Percentiles rank a stretch among this genome's conserved stretches.
phyloP scores from a whole-genome alignment of 2,888 invertebrate species.

The Fragum whitleyi region DNA sequence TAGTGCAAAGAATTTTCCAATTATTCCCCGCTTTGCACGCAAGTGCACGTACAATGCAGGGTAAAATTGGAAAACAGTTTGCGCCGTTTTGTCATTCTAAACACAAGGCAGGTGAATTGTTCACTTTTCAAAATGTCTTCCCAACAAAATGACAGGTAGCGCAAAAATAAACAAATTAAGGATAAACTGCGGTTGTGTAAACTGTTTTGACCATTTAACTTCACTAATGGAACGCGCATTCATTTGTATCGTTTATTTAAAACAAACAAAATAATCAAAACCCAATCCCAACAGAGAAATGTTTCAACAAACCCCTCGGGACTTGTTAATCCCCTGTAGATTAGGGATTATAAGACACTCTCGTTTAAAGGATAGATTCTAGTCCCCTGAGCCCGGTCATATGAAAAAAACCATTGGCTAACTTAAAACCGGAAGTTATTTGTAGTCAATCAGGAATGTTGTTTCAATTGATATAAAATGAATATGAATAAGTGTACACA shows the following conservation, averaged over 20 bases:
- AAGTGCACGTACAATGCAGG: too few species aligned
- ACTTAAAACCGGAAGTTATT: too few species aligned
- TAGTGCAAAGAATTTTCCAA: too few species aligned
- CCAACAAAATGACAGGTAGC: not conserved
- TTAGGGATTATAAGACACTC: not conserved
- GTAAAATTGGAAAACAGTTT: too few species aligned
- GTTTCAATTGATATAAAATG: too few species aligned
- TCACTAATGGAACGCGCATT: constrained; percentile 26
- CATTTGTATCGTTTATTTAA: constrained; percentile 21
- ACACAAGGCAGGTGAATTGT: constrained; percentile 6
- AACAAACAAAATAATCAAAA: constrained; percentile 32
- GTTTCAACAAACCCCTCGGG: constrained; percentile 17
- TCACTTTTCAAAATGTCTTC: constrained; percentile 9
- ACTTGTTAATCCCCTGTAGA: constrained; percentile 22
- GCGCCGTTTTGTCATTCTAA: too few species aligned
- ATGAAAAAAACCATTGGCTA: too few species aligned
- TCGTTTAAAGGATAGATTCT: too few species aligned
- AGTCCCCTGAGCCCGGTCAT: too few species aligned
- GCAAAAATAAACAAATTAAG: constrained; percentile 29
- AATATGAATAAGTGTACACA: too few species aligned
- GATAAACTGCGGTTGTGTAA: constrained; percentile 22
- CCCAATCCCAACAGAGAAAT: constrained; percentile 29
- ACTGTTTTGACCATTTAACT: constrained; percentile 20
- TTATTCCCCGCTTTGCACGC: too few species aligned
- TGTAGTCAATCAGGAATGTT: too few species aligned